These are phyloP conservation scores for Pristionchus fissidentatus DNA, from an alignment of 2,888 invertebrate genomes.

Conservation along the genomic window DNA sequence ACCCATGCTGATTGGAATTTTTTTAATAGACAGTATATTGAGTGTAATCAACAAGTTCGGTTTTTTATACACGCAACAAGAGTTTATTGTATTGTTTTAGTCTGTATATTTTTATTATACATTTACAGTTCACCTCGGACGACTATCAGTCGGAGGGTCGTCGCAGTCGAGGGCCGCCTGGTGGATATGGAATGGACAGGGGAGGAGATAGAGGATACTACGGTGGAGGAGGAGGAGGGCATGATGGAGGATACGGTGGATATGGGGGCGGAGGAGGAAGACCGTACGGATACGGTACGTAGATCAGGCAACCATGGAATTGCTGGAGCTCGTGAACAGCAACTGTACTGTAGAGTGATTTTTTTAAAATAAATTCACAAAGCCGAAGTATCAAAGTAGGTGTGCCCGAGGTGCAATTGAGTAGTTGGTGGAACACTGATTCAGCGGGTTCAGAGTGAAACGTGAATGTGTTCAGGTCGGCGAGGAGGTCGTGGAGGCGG, in stretches of 20 bases:
- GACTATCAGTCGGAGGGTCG: conserved; percentile 2
- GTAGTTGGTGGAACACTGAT: too few species aligned
- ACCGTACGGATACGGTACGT: conserved; percentile 33
- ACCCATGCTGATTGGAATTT: too few species aligned
- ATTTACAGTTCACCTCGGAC: too few species aligned
- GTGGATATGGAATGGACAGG: background rate
- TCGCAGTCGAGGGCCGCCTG: background rate
- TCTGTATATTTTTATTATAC: too few species aligned
- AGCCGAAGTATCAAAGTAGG: too few species aligned
- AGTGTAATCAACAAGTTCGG: background rate
- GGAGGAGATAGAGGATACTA: background rate
- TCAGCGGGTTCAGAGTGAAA: too few species aligned
- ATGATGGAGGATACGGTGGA: conserved; percentile 1
- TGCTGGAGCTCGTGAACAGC: too few species aligned
- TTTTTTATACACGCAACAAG: background rate
- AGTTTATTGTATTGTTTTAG: background rate
- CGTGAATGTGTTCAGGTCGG: too few species aligned
- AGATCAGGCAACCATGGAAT: background rate
- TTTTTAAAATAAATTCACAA: too few species aligned
- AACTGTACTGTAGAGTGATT: too few species aligned
- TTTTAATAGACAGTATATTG: too few species aligned
- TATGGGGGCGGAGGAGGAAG: background rate
- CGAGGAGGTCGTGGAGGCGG: conserved; percentile 2
- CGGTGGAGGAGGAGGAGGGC: background rate
- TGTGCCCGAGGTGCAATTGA: background rate